Conservation (phyloP, 2,113 vertebrate species). For the Pica pica region DNA sequence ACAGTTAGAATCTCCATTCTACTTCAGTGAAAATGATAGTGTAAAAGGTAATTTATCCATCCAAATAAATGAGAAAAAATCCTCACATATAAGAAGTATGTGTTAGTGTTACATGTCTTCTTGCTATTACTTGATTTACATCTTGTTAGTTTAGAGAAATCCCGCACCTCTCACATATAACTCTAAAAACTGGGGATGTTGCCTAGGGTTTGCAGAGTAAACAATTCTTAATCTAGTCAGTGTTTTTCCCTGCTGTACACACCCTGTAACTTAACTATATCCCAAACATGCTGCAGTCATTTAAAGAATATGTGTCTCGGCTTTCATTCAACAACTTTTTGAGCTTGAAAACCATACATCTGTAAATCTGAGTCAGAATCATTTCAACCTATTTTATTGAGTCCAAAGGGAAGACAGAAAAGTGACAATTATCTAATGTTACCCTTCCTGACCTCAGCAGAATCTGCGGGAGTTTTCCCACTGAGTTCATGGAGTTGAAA, state of each 20-base stretch:
- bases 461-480: neutral
- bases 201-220: neutral
- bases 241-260: neutral
- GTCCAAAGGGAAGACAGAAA: neutral
- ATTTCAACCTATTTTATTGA: neutral
- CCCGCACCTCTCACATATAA: neutral
- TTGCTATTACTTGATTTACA: neutral
- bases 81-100: neutral
- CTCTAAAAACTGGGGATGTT: neutral
- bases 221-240: neutral
- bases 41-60: neutral
- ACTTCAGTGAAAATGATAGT: neutral
- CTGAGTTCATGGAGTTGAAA: neutral
- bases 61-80: neutral
- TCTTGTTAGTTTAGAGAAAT: neutral
- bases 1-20: neutral
- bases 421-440: neutral
- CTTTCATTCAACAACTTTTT: neutral
- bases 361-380: neutral
- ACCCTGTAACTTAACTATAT: neutral
- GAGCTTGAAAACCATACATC: neutral
- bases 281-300: neutral
- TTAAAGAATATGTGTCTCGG: neutral
- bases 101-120: neutral
- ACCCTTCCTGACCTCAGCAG: neutral